Conservation (phyloP, 23 tunicate genomes). For the Botrylloides violaceus region DNA sequence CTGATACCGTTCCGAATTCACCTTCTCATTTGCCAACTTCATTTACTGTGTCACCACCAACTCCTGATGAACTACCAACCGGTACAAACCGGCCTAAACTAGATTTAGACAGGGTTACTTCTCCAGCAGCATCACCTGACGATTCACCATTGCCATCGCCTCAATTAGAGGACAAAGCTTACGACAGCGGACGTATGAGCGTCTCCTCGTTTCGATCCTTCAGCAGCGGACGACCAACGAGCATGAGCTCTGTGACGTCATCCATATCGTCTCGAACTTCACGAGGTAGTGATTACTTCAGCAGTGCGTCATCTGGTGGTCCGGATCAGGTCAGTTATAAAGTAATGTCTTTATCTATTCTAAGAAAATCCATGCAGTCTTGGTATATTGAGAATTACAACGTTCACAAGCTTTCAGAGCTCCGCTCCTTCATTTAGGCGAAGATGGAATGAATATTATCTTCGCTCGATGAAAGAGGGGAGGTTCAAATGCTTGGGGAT, state of each 20-base stretch:
- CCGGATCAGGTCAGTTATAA: no score
- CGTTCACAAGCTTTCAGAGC: no score
- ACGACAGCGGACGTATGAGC: conserved; percentile 32
- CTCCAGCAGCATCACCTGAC: neutral
- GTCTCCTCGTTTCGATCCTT: conserved; percentile 19
- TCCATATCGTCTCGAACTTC: conserved; percentile 54
- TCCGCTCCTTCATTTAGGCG: no score
- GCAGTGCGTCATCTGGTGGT: conserved; percentile 42
- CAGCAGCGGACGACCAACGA: conserved; percentile 36
- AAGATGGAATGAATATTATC: no score
- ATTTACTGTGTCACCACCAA: conserved; percentile 4
- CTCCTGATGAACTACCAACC: neutral
- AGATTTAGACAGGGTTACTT: no score
- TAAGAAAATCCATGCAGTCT: no score
- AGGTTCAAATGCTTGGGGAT: no score
- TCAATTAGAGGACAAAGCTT: conserved; percentile 12
- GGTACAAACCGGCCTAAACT: no score
- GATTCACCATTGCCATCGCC: conserved; percentile 22
- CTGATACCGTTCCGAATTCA: conserved; percentile 3
- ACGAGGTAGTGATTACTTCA: conserved; percentile 69
- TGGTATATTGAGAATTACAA: no score
- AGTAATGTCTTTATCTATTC: no score
- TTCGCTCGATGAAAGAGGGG: no score
- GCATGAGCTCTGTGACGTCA: conserved; percentile 48
- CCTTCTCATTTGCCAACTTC: neutral